Evolutionary conservation across 1,140 invertebrate genomes (phyloP), one percentile per base, ranked within the genome.

Genomic region (Caenorhabditis brenneri): DNA sequence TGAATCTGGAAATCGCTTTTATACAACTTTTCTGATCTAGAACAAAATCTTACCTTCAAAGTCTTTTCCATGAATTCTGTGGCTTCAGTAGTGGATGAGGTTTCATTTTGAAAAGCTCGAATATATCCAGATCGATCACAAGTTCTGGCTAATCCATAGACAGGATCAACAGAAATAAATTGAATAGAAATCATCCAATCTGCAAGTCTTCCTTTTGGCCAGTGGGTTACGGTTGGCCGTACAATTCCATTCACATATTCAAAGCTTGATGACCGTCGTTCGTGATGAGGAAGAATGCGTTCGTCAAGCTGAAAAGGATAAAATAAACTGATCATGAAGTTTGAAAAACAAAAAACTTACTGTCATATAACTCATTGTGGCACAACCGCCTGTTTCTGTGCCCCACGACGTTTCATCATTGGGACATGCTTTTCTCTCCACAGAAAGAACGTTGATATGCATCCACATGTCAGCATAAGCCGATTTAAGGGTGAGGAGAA

Each of bases 111-210:
- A 24, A 74, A 74, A 10, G 22, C 65, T 24, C 65, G 36, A 46
- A 74, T 46, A 15, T 74, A 74, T 22, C 65, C 65, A 42, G 65
- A 74, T 22, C 65, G 65, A 42, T 74, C 65, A 24, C 65, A 74
- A 24, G 65, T 74, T 74, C 65, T 74, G 4, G 65, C 65, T 36
- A 74, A 24, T 6, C 65, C 65, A 46, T 74, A 74, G 2, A 74
- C 65, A 42, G 65, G 65, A 42, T 74, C 65, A 12, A 74, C 65
- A 3, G 65, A 74, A 42, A 74, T 24, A 24, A 74, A 74, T 74
- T 74, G 65, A 74, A 74, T 74, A 42, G 65, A 74, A 10, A 74
- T 24, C 65, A 74, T 74, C 65, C 65, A 74, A 74, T 74, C 65
- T 24, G 33, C 22, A 42, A 74, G 36, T 74, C 36, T 39, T 74